phyloP scores from a whole-genome alignment of 30 jellyfish, hydroid and myxozoan genomes.

The Aurelia coerulea region DNA sequence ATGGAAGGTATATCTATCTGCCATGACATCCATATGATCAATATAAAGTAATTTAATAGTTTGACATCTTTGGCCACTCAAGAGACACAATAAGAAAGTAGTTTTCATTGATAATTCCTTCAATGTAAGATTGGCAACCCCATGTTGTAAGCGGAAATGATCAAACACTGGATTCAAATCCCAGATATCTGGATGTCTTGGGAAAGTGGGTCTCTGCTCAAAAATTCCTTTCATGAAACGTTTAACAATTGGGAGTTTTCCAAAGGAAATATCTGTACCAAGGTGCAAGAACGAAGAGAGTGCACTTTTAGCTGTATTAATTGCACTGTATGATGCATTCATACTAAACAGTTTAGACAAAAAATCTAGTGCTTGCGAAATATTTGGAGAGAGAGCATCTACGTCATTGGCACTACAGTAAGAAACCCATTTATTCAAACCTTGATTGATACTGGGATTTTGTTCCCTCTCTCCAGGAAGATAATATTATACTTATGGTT shows the following conservation, averaged over 20 bases:
- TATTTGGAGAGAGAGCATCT: not conserved
- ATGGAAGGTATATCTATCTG: slow-evolving; percentile 16
- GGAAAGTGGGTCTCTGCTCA: not conserved
- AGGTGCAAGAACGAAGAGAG: not conserved
- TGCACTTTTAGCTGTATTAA: slow-evolving; percentile 4
- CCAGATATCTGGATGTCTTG: not conserved
- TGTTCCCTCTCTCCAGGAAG: slow-evolving; percentile 16
- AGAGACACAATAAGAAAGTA: slow-evolving; percentile 18
- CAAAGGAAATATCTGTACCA: not conserved
- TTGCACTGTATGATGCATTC: not conserved
- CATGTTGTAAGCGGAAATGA: not conserved
- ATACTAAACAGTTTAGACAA: not conserved
- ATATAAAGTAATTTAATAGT: slow-evolving; percentile 18
- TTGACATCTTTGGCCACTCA: slow-evolving; percentile 57
- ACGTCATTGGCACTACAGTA: not conserved
- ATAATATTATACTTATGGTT: slow-evolving; percentile 9
- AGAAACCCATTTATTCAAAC: slow-evolving; percentile 4
- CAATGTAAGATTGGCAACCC: not conserved
- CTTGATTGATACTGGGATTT: not conserved
- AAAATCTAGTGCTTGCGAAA: not conserved
- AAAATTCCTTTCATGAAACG: not conserved
- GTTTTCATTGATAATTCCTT: slow-evolving; percentile 15
- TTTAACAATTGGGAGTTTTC: slow-evolving; percentile 2
- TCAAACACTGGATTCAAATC: not conserved
- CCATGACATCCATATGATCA: slow-evolving; percentile 19